Conservation (phyloP, 2,797 vertebrate genomes). For the Falco columbarius region DNA sequence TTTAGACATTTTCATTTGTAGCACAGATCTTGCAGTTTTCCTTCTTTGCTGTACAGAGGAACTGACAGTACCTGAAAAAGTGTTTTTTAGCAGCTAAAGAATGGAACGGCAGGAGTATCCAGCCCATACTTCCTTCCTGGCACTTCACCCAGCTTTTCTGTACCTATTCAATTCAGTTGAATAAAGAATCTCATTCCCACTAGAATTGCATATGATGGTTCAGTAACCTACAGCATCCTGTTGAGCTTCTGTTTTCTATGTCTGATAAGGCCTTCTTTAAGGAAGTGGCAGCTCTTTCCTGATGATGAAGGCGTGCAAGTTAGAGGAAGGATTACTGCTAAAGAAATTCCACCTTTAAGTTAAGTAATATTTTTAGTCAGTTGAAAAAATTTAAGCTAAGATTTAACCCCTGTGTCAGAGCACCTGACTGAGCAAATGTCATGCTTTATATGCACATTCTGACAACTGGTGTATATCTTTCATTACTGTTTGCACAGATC, state of each 20-base stretch:
- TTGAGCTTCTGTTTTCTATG: neutral
- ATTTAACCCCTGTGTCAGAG: neutral
- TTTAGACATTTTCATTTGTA: neutral
- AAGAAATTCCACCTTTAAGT: neutral
- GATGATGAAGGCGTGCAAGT: neutral
- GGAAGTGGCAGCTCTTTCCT: neutral
- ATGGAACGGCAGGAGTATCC: neutral
- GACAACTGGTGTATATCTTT: no score
- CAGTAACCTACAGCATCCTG: neutral
- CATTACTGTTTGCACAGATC: neutral
- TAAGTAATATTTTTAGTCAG: neutral
- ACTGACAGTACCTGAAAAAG: neutral
- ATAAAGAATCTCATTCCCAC: neutral
- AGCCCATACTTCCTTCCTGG: slow-evolving; percentile 4
- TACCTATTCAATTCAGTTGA: neutral
- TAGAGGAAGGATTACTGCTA: neutral
- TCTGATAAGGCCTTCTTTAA: neutral
- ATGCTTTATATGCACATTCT: neutral
- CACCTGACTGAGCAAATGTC: neutral
- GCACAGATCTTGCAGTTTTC: neutral
- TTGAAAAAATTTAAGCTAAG: neutral
- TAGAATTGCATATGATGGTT: neutral
- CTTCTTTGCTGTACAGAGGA: neutral
- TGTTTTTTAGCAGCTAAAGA: neutral
- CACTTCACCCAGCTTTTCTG: neutral